phyloP scores from a whole-genome alignment of 35 echinoderm and acorn worm species.

The Hemicentrotus pulcherrimus region DNA sequence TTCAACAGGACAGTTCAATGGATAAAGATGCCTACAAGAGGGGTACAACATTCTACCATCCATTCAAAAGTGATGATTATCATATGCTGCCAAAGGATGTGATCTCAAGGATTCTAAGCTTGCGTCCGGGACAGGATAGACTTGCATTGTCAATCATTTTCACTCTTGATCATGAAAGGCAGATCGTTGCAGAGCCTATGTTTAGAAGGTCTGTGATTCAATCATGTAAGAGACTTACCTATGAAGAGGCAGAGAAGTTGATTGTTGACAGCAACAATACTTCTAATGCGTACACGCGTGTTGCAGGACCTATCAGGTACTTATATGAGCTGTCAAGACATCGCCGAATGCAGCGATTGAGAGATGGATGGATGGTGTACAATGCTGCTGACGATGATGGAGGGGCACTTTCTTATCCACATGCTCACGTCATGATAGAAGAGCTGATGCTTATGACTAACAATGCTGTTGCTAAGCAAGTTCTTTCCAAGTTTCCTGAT shows the following conservation, averaged over 20 bases:
- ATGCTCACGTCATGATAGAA: slow-evolving; percentile 68
- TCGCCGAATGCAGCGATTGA: slow-evolving; percentile 39
- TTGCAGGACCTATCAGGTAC: slow-evolving; percentile 38
- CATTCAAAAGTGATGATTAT: slow-evolving; percentile 50
- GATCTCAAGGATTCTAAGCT: slow-evolving; percentile 70
- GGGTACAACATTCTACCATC: slow-evolving; percentile 75
- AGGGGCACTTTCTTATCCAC: slow-evolving; percentile 50
- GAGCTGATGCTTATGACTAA: slow-evolving; percentile 80
- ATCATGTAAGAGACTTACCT: slow-evolving; percentile 66
- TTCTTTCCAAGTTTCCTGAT: slow-evolving; percentile 57
- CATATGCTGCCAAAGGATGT: slow-evolving; percentile 83
- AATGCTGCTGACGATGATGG: slow-evolving; percentile 54
- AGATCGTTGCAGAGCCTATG: slow-evolving; percentile 6
- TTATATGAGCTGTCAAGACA: slow-evolving; percentile 61
- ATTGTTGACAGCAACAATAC: slow-evolving; percentile 7
- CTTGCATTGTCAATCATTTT: slow-evolving; percentile 79
- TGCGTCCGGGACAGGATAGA: slow-evolving; percentile 50
- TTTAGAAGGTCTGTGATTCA: slow-evolving; percentile 68
- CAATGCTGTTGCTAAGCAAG: slow-evolving; percentile 65
- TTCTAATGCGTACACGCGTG: not conserved
- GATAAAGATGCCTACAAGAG: slow-evolving; percentile 79
- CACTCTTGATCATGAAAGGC: slow-evolving; percentile 60
- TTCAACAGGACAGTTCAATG: slow-evolving; percentile 58
- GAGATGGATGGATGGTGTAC: slow-evolving; percentile 49
- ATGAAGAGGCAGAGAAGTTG: slow-evolving; percentile 67